These are phyloP conservation scores for Drosophila bifasciata DNA, from an alignment of 1,140 invertebrate species.

Conservation along the genomic window DNA sequence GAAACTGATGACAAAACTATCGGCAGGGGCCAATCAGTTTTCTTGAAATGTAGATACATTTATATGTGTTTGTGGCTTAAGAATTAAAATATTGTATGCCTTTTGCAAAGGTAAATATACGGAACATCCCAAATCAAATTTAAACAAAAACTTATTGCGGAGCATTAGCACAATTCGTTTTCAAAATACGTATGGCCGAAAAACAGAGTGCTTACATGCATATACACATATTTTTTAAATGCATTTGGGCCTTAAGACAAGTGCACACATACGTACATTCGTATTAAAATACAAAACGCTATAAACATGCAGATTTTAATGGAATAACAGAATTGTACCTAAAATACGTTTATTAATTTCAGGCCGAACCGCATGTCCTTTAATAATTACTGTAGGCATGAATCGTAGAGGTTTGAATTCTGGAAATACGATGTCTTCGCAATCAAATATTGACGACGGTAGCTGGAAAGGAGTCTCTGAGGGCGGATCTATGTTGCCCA, in stretches of 20 bases:
- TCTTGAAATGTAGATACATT: conserved; percentile 72
- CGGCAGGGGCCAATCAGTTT: conserved; percentile 60
- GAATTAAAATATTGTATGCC: conserved; percentile 63
- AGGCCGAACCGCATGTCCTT: conserved; percentile 63
- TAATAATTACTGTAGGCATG: conserved; percentile 69
- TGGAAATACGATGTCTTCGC: conserved; percentile 79
- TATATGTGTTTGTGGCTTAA: conserved; percentile 65
- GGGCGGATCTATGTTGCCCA: conserved; percentile 65
- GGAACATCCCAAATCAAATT: conserved; percentile 2
- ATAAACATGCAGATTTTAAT: conserved; percentile 23
- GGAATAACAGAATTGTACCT: conserved; percentile 1
- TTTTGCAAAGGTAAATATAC: conserved; percentile 55
- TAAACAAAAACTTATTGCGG: background rate
- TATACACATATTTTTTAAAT: conserved; percentile 62
- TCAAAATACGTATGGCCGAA: background rate
- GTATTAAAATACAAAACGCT: conserved; percentile 37
- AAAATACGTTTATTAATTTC: conserved; percentile 10
- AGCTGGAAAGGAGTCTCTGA: conserved; percentile 78
- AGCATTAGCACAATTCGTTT: background rate
- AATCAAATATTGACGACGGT: conserved; percentile 79
- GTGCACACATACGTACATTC: conserved; percentile 42
- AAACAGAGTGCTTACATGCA: conserved; percentile 33
- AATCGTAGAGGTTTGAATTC: conserved; percentile 81
- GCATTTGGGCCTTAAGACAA: conserved; percentile 52
- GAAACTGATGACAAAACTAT: conserved; percentile 61